Conservation (phyloP, 23 tunicate genomes). For the Trididemnum miniatum region DNA sequence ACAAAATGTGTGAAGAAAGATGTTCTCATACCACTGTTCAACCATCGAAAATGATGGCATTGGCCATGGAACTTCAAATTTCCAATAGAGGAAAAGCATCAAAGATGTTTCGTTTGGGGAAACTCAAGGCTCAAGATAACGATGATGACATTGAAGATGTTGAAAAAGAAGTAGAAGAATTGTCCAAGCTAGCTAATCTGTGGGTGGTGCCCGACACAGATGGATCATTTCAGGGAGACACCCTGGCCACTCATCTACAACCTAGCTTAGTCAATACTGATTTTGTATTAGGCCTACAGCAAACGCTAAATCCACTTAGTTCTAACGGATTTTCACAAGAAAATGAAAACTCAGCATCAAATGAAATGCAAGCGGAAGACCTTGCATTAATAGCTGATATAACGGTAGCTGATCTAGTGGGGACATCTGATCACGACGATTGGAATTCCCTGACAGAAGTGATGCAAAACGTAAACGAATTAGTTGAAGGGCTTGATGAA, state of each 20-base stretch:
- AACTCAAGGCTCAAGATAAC: slow-evolving; percentile 20
- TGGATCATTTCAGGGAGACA: not conserved
- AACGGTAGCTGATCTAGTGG: slow-evolving; percentile 68
- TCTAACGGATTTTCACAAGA: not conserved
- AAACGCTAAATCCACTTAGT: not conserved
- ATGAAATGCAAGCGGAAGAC: not conserved
- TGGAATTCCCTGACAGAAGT: no score
- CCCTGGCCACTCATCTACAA: slow-evolving; percentile 71
- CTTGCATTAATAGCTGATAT: slow-evolving; percentile 22
- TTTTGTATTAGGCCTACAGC: slow-evolving; percentile 18
- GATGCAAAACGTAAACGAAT: no score
- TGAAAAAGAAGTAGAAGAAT: slow-evolving; percentile 4
- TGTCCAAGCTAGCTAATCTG: slow-evolving; percentile 48
- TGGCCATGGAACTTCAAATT: slow-evolving; percentile 79
- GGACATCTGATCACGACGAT: slow-evolving; percentile 20
- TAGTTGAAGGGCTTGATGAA: not conserved
- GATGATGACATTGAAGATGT: not conserved
- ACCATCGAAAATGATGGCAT: slow-evolving; percentile 86
- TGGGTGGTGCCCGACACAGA: slow-evolving; percentile 79
- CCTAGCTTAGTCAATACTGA: slow-evolving; percentile 46
- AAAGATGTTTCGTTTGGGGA: slow-evolving; percentile 57
- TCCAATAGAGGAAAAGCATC: slow-evolving; percentile 75
- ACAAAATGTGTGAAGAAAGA: slow-evolving; percentile 15
- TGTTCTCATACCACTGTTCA: slow-evolving; percentile 71
- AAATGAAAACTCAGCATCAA: not conserved